A percentile compares a stretch with the other conserved stretches of the same genome.
These are phyloP conservation scores for Plodia interpunctella DNA, from an alignment of 1,140 invertebrate species.

Conservation along the genomic window DNA sequence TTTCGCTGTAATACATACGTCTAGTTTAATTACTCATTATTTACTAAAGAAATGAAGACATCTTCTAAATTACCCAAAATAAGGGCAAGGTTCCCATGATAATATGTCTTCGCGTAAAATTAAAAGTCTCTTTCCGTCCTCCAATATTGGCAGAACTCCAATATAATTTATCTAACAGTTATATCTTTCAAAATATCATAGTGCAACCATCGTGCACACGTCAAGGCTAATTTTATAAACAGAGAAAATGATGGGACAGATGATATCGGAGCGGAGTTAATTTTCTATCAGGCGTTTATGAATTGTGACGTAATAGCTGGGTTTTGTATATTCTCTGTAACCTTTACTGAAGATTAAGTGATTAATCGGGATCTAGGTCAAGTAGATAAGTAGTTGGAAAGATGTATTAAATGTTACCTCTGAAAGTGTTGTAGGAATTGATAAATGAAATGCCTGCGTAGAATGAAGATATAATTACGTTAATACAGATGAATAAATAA, in stretches of 20 bases:
- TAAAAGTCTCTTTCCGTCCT: slow-evolving; percentile 13
- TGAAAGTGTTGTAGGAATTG: too few species aligned
- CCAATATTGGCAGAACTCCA: slow-evolving; percentile 37
- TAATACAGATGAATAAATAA: too few species aligned
- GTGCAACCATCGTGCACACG: slow-evolving; percentile 35
- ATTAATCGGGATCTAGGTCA: too few species aligned
- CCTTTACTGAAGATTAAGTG: too few species aligned
- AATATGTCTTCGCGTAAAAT: slow-evolving; percentile 5
- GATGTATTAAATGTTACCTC: too few species aligned
- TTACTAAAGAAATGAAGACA: neutral
- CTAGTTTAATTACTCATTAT: neutral
- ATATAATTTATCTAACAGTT: slow-evolving; percentile 47
- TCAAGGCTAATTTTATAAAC: slow-evolving; percentile 32
- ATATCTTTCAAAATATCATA: slow-evolving; percentile 44
- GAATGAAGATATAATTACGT: too few species aligned
- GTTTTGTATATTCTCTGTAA: too few species aligned
- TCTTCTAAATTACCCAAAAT: neutral
- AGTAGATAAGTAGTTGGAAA: too few species aligned
- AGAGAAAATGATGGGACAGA: neutral
- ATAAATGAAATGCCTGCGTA: too few species aligned
- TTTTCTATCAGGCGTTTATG: too few species aligned
- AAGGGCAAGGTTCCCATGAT: slow-evolving; percentile 8
- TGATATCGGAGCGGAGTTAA: too few species aligned
- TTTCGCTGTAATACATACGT: neutral
- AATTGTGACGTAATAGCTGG: too few species aligned